Evolutionary conservation across 1,140 invertebrate genomes (phyloP), one percentile per base, ranked within the genome.

Genomic region (Heliconius eleuchia): DNA sequence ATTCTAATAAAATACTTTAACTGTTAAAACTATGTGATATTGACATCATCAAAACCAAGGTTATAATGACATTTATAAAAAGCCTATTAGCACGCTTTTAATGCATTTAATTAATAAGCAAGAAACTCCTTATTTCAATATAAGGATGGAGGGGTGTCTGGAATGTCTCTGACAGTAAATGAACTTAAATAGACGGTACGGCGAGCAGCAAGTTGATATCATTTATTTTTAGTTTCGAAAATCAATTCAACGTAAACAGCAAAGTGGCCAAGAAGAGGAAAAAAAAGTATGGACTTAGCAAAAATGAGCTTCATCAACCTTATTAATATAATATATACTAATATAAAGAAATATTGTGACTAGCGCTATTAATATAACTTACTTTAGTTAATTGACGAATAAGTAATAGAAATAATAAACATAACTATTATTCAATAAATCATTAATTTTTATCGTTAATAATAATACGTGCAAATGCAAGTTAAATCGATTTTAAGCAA

Each of bases 201-300:
- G 27, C 23, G 9, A 66, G 13, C 23, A 66, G 60, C 60, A 30
- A 66, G 23, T 66, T 66, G 60, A 30, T 66, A 66, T 66, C 3
- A 66, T 66, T 30, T 66, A 66, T 66, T 66, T 66, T 66, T 23
- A 66, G 60, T 66, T 66, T 66, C 27, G 27, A 18, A 66, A 30
- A 27, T 30, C 27, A 66, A 66, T 66, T 66, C 8, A 66, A 9
- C n/a, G n/a, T 57, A 23, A 57, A 57, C 11, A n/a, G n/a, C 60
- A 66, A 60, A 60, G 23, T n/a, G n/a, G 8, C 2, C n/a, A n/a
- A n/a, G n/a, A 8, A 23, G 23, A 3, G 42, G 42, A 46, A 3
- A 46, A 46, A 4, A 16, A 11, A 52, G 27, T 13, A 66, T 11
- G 16, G 11, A 66, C 60, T 1, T 27, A 66, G 55, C 3, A 66